Evolutionary conservation across 64 coral and sea anemone genomes (phyloP), one percentile per base, ranked within the genome.

Genomic region (Orbicella faveolata): DNA sequence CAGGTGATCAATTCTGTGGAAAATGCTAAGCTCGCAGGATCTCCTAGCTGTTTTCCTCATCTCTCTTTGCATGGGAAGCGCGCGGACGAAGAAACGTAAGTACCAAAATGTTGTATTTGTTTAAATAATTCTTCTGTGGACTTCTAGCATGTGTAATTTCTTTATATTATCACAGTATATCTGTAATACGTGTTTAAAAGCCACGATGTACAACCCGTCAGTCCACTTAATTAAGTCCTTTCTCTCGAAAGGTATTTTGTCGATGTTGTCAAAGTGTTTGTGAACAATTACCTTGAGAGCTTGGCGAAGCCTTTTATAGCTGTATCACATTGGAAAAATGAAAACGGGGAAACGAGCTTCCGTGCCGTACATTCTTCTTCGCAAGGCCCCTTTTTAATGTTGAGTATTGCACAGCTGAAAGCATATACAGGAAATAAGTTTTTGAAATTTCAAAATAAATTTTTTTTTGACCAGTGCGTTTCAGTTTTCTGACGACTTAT

Each of bases 41-140:
- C 3, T 70, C 0, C 15, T 85, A 17, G n/a, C 9, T n/a, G 39
- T 52, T 51, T 20, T 85, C 5, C 64, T 85, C 1, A 37, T 67
- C 19, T 85, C 20, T 52, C 23, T 73, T 20, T 72, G 65, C 64
- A 33, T 85, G 41, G 13, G 34, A 30, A 23, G 36, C 36, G 72
- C 64, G 36, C 21, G 65, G 64, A 48, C 82, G n/a, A 66, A 85
- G 34, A 85, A 85, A 52, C 82, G 82, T 85, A 52, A 85, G 82
- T 85, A 83, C 11, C 35, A 17, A 34, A 55, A 57, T 63, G 18
- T 4, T 13, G 5, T 66, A 85, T 33, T n/a, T 73, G 20, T 18
- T 52, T 19, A 41, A 23, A 73, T 30, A 36, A 72, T 37, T n/a
- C 9, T 52, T 53, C 20, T 30, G 18, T 68, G 48, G 63, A 73